phyloP scores from a whole-genome alignment of 1,140 invertebrate genomes.

The Cotesia chilonis region DNA sequence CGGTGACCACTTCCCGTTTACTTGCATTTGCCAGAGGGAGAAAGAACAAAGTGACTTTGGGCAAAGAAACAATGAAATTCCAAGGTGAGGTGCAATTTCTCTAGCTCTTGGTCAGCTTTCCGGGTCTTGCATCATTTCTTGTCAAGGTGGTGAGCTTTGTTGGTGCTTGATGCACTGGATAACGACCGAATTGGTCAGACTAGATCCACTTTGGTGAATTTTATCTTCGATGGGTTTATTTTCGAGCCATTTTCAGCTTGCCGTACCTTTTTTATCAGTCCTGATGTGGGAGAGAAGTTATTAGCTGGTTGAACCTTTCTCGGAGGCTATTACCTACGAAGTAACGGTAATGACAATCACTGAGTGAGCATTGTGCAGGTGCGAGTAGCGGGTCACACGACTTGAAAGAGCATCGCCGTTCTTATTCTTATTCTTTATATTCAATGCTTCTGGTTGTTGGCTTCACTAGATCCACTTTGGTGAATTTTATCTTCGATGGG shows the following conservation, averaged over 20 bases:
- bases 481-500: constrained; percentile 14
- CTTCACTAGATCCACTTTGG: no score
- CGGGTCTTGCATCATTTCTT: constrained; percentile 6
- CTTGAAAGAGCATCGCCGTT: constrained; percentile 15
- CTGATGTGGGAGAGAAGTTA: constrained; percentile 25
- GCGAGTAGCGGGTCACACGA: constrained; percentile 36
- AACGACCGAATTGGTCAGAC: no score
- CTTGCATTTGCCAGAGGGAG: constrained; percentile 13
- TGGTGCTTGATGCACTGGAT: background rate
- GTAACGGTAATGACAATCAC: constrained; percentile 56
- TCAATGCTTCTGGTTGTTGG: no score
- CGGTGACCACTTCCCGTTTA: background rate
- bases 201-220: constrained; percentile 2
- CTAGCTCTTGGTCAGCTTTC: constrained; percentile 9
- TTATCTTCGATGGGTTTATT: constrained; percentile 5
- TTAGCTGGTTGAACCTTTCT: constrained; percentile 35
- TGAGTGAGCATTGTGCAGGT: constrained; percentile 38
- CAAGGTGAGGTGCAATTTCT: constrained; percentile 30
- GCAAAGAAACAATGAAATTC: constrained; percentile 35
- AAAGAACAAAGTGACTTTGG: background rate
- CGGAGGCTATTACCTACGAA: constrained; percentile 24
- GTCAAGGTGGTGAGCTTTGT: background rate
- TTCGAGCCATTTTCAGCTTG: background rate
- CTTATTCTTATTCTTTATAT: background rate
- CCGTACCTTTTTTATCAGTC: background rate